These are phyloP conservation scores for Nephrotoma appendiculata DNA, from an alignment of 2,888 invertebrate genomes.

Conservation along the genomic window DNA sequence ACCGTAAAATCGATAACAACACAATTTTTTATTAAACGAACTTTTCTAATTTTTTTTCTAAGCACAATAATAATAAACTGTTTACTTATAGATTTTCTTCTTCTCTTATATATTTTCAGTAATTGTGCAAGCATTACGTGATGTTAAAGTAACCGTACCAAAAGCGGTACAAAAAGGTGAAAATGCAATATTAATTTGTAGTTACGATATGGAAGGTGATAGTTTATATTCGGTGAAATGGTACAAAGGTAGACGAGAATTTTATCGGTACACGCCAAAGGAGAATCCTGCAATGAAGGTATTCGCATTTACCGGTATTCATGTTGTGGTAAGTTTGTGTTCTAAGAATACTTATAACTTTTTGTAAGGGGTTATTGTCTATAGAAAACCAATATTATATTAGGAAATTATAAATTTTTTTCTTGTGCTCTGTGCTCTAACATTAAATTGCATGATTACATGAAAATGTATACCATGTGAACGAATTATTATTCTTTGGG, in stretches of 20 bases:
- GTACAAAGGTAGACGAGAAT: constrained; percentile 71
- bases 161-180: constrained; percentile 50
- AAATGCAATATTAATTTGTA: constrained; percentile 52
- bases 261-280: constrained; percentile 68
- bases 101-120: constrained; percentile 21
- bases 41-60: not conserved
- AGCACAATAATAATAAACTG: not conserved
- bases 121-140: constrained; percentile 34
- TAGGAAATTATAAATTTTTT: too few species aligned
- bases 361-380: not conserved
- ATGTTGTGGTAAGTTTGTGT: not conserved
- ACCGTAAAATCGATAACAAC: not conserved
- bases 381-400: not conserved
- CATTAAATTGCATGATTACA: not conserved
- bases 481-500: not conserved
- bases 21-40: not conserved
- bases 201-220: constrained; percentile 63
- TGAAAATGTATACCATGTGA: not conserved
- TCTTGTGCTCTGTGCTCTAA: too few species aligned
- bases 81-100: not conserved
- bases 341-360: not conserved
- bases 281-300: constrained; percentile 56
- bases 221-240: constrained; percentile 81
- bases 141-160: constrained; percentile 52
- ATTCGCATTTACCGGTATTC: constrained; percentile 54